Evolutionary conservation across 2,888 invertebrate species (phyloP).

Genomic region (Augochlorella aurata): DNA sequence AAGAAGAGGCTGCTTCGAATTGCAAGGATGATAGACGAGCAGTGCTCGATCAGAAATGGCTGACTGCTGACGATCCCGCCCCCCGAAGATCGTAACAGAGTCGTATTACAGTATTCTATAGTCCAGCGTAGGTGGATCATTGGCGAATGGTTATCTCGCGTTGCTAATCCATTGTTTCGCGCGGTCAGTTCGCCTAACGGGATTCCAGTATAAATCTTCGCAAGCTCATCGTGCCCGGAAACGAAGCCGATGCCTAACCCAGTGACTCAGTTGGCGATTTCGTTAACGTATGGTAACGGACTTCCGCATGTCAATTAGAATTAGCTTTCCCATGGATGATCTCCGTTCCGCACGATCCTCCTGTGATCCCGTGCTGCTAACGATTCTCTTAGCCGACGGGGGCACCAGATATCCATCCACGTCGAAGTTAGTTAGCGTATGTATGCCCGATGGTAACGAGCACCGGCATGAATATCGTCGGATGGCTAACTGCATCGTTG

Average conservation of each 20-base stretch:
- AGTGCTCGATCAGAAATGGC: not conserved
- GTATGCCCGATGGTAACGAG: conserved; percentile 52
- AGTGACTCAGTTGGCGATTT: conserved; percentile 47
- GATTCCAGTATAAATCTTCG: conserved; percentile 28
- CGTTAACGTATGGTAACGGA: conserved; percentile 51
- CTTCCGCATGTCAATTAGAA: conserved; percentile 62
- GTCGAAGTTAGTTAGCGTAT: conserved; percentile 52
- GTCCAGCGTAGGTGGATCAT: conserved; percentile 16
- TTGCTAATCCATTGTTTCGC: conserved; percentile 24
- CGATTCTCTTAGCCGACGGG: conserved; percentile 45
- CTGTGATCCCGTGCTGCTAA: conserved; percentile 47
- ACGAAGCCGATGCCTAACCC: conserved; percentile 24
- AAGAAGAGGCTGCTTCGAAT: not conserved
- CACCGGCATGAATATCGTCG: conserved; percentile 40
- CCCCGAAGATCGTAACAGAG: not conserved
- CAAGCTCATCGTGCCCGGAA: conserved; percentile 20
- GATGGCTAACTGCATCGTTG: conserved; percentile 23
- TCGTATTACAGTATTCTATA: conserved; percentile 19
- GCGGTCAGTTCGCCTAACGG: conserved; percentile 22
- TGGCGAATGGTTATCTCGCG: not conserved
- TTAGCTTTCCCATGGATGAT: conserved; percentile 56
- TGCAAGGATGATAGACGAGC: not conserved
- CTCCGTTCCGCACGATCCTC: conserved; percentile 13
- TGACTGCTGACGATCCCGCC: not conserved
- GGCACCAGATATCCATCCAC: conserved; percentile 53